Base-by-base conservation (phyloP, 2,888 invertebrate species). In the Alentia gelatinosa region DNA sequence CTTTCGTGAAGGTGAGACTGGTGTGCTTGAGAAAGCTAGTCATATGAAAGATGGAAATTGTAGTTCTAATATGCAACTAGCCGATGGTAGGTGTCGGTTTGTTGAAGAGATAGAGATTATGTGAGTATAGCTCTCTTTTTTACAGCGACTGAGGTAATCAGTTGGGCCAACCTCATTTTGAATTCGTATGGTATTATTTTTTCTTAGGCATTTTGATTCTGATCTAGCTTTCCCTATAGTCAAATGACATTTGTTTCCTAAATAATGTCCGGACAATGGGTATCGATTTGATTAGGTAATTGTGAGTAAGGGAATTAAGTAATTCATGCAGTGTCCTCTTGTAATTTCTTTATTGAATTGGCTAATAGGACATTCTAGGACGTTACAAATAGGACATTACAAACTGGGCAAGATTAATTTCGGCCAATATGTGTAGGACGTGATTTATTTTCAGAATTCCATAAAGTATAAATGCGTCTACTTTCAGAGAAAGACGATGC, bases 401-500 rank as follows among this genome's bases (percentile, higher is more conserved):
- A 7, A 12, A 12, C 19, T 47, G 7, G 19, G 47, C 7, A 12
- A 19, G 19, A 47, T 47, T 47, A 12, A 47, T 7, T 12, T 47
- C 7, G 19, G 9, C 47, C 19, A 12, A 19, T 12, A 47, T 47
- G 7, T 19, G 19, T 12, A 47, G 7, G 19, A 12, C 47, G 19
- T 12, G 19, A 12, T 7, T 47, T 47, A 47, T 12, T 47, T 47
- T 47, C 47, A n/a, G 56, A 9, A n/a, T n/a, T n/a, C n/a, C n/a
- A n/a, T n/a, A n/a, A n/a, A n/a, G n/a, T n/a, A n/a, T n/a, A n/a
- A n/a, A n/a, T n/a, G n/a, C n/a, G n/a, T n/a, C n/a, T n/a, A n/a
- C n/a, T n/a, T 12, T n/a, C 92, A 95, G 95, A 83, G 90, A 40
- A 96, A 95, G 92, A 93, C 95, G 7, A 92, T 95, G 91, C 96